Evolutionary conservation across 2,888 invertebrate genomes (phyloP), one percentile per base, ranked within the genome.

Genomic region (Crepidodera aurea): DNA sequence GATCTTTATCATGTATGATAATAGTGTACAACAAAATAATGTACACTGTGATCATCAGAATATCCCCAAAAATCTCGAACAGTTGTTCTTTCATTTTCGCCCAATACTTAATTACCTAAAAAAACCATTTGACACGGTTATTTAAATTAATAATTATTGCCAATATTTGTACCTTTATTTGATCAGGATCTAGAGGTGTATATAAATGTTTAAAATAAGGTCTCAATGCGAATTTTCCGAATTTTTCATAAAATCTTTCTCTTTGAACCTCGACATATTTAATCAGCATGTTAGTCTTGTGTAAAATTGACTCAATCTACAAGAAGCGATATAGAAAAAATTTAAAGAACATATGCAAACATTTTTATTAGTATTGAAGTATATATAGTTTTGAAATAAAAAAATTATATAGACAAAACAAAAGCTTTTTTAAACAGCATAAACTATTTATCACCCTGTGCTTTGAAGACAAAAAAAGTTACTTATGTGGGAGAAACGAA

Each of bases 41-140:
- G 46, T 76, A 77, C 1, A 73, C 42, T 1, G 67, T 54, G 40
- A 74, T 73, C 74, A 75, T 74, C 1, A 71, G 16, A 18, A 77
- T 34, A 50, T 75, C 75, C 58, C 72, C 69, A 1, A 75, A 19
- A 13, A 72, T 64, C 34, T 69, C 68, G 18, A 65, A 15, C 0
- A 68, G 40, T 32, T 57, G 57, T 44, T 44, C 25, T 59, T 66
- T 71, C 4, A 63, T 54, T 5, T 51, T 51, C 57, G 64, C 70
- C 63, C 62, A 58, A 48, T 66, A 46, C 27, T 61, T 63, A 7
- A 60, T 42, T 44, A 68, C 67, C 69, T 69, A 34, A 32, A 57
- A 13, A 46, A 12, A n/a, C n/a, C n/a, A n/a, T n/a, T n/a, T n/a
- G n/a, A n/a, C n/a, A n/a, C n/a, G n/a, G n/a, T n/a, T n/a, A n/a